Evolutionary conservation across 2,888 invertebrate genomes (phyloP).

Genomic region (Drosophila prostipennis): DNA sequence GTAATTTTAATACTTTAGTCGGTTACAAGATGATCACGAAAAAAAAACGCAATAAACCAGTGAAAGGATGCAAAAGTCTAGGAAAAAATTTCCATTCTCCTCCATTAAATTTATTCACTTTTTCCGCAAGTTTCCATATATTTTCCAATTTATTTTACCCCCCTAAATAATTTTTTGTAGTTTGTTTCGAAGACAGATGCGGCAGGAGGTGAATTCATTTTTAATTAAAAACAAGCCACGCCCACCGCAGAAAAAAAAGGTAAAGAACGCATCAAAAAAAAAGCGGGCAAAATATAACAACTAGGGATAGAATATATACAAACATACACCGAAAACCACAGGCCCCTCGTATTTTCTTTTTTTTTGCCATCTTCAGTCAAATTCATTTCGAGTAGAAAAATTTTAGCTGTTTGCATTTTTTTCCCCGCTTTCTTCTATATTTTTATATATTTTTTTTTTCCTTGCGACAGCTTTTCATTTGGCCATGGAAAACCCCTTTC

Average conservation of each 20-base stretch:
- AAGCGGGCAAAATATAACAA: slow-evolving; percentile 30
- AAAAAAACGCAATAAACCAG: neutral
- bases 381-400: slow-evolving; percentile 37
- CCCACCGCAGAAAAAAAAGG: slow-evolving; percentile 51
- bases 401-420: slow-evolving; percentile 32
- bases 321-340: slow-evolving; percentile 21
- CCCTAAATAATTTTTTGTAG: slow-evolving; percentile 5
- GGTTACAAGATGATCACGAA: too few species aligned
- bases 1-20: too few species aligned
- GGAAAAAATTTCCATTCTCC: neutral
- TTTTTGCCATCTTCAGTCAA: slow-evolving; percentile 28
- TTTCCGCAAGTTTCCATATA: slow-evolving; percentile 7
- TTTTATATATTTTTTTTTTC: slow-evolving; percentile 3
- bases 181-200: slow-evolving; percentile 56
- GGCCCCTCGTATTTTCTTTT: neutral
- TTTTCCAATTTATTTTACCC: slow-evolving; percentile 10
- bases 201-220: slow-evolving; percentile 47
- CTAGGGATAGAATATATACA: slow-evolving; percentile 6
- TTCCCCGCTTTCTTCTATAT: slow-evolving; percentile 29
- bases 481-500: slow-evolving; percentile 35
- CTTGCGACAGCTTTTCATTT: slow-evolving; percentile 56
- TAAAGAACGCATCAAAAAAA: slow-evolving; percentile 33
- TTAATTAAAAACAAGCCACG: slow-evolving; percentile 70
- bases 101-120: slow-evolving; percentile 11
- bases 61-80: neutral